phyloP scores from a whole-genome alignment of 2,797 vertebrate species.

The Cuniculus paca region DNA sequence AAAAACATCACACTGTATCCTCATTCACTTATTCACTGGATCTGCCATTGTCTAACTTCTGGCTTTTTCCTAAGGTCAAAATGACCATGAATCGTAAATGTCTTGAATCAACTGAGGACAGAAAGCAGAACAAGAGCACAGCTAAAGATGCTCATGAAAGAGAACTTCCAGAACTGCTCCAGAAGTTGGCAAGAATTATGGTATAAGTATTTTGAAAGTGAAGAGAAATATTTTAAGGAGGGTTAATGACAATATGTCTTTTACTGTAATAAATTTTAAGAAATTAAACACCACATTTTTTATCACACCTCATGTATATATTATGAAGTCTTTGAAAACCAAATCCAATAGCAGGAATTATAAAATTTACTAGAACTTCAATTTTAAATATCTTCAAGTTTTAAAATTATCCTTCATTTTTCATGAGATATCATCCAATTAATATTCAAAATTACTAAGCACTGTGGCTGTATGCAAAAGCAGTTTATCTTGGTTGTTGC shows the following conservation, averaged over 20 bases:
- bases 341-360: background rate
- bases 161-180: background rate
- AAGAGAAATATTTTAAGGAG: background rate
- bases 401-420: slow-evolving; percentile 29
- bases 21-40: background rate
- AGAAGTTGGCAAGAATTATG: background rate
- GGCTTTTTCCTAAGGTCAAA: background rate
- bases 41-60: background rate
- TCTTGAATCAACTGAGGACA: background rate
- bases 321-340: slow-evolving; percentile 6
- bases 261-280: background rate
- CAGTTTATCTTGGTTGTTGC: background rate
- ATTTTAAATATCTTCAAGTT: slow-evolving; percentile 16
- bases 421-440: background rate
- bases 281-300: background rate
- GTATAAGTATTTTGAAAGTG: background rate
- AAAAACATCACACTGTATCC: background rate
- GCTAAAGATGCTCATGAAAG: background rate
- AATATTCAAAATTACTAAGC: background rate
- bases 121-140: background rate
- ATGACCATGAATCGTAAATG: background rate
- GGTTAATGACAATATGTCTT: background rate
- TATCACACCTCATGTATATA: background rate
- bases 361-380: background rate
- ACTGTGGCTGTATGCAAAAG: background rate